phyloP scores from a whole-genome alignment of 2,113 vertebrate species.

The Triplophysa dalaica region DNA sequence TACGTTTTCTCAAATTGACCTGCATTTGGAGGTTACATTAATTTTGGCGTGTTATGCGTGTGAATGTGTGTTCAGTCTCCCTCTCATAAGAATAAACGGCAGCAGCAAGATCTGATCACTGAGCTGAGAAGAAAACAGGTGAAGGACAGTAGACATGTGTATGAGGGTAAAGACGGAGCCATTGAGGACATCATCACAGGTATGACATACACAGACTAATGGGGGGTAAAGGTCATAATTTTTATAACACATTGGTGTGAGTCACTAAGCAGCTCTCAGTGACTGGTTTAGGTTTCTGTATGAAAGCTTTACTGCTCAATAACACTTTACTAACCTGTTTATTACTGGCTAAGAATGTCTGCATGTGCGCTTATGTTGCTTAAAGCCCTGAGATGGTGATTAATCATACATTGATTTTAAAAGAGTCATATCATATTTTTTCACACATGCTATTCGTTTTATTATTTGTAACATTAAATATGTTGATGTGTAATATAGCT shows the following conservation, averaged over 20 bases:
- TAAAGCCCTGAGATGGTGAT: constrained; percentile 8
- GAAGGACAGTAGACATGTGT: constrained; percentile 93
- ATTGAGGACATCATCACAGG: constrained; percentile 98
- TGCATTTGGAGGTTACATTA: not conserved
- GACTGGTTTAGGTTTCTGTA: constrained; percentile 3
- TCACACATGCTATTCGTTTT: not conserved
- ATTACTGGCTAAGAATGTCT: constrained; percentile 4
- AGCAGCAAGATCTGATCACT: constrained; percentile 92
- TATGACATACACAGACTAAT: constrained; percentile 58
- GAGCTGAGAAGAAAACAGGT: constrained; percentile 91
- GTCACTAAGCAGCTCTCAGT: constrained; percentile 19
- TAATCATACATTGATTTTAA: not conserved
- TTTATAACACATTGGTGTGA: not conserved
- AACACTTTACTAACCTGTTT: constrained; percentile 6
- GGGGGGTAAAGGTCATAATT: no score
- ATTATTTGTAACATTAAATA: no score
- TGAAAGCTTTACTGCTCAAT: constrained; percentile 22
- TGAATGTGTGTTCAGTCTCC: constrained; percentile 68
- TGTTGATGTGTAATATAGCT: no score
- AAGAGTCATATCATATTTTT: constrained; percentile 7
- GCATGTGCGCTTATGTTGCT: constrained; percentile 2
- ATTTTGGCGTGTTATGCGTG: not conserved
- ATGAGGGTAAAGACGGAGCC: constrained; percentile 94
- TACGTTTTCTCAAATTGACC: no score
- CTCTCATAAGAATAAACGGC: constrained; percentile 82